Evolutionary conservation across 2,113 vertebrate genomes (phyloP), one percentile per base, ranked within the genome.

Genomic region (Callospermophilus lateralis): DNA sequence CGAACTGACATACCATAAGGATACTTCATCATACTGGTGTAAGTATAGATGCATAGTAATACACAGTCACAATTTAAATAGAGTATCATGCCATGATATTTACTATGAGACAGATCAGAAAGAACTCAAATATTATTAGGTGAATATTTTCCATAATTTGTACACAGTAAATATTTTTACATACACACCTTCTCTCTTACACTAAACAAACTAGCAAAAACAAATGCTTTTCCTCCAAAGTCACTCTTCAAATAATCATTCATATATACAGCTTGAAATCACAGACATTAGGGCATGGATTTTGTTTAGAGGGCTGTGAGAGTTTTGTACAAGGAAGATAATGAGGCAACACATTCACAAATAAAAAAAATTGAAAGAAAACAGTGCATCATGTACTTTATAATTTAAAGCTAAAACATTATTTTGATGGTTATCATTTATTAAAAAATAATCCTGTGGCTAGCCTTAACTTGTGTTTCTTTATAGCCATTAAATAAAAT

Each of bases 1-100:
- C 87, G 84, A 94, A 77, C 28, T 96, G 84, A 84, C 61, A 78
- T 63, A 32, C 22, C 51, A 77, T 87, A 92, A 90, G 39, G 1
- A 61, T 95, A 22, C 24, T 95, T 93, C 80, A 95, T 85, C 67
- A 65, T 58, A 51, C 0, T 32, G 8, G 13, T 28, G 1, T 42
- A 77, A 28, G 70, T 34, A 79, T 91, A 48, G 15, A 74, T 55
- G 20, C 39, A 77, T 61, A 77, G 37, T 48, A 94, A 89, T 74
- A 37, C 65, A 22, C 19, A 58, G 26, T 87, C 58, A 30, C 17
- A 70, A 32, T 45, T 84, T 89, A 37, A 74, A 84, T 13, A 77
- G 6, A 48, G 7, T 48, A 78, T 84, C 39, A 68, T 74, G 45
- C n/a, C 53, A 51, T 72, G 42, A 42, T 87, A 77, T 72, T 83